Evolutionary conservation across 2,113 vertebrate genomes (phyloP).

Genomic region (Numida meleagris): DNA sequence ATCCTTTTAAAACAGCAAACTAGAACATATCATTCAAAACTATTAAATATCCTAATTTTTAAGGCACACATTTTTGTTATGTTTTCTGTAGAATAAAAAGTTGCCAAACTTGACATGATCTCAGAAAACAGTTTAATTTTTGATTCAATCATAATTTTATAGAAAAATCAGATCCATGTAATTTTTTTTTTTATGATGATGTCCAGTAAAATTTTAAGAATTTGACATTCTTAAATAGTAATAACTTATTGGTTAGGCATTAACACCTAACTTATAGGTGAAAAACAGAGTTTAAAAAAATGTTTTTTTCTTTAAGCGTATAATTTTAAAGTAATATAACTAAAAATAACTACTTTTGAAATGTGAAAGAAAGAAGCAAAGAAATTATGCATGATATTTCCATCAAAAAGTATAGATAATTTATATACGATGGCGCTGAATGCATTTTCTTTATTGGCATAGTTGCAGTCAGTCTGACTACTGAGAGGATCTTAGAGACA

Average conservation of each 20-base stretch:
- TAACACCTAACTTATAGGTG: neutral
- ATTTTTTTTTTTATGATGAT: neutral
- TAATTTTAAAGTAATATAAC: neutral
- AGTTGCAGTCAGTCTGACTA: neutral
- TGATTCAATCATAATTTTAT: neutral
- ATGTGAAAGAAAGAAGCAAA: neutral
- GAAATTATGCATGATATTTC: neutral
- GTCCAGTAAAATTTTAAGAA: neutral
- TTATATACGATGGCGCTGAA: neutral
- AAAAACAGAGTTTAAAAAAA: neutral
- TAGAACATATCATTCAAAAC: neutral
- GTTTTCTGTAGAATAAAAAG: neutral
- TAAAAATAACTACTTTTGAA: accelerated
- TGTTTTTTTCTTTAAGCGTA: neutral
- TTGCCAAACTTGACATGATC: neutral
- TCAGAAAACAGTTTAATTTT: neutral
- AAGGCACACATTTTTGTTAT: too few relatives aligned
- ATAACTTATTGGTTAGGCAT: neutral
- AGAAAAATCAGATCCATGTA: neutral
- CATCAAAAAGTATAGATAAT: neutral
- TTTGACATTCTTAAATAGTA: neutral
- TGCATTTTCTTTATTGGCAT: neutral
- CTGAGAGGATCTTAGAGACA: neutral
- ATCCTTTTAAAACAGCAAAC: neutral
- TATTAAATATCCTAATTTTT: neutral